Evolutionary conservation across 1,140 invertebrate species (phyloP).

Genomic region (Battus philenor): DNA sequence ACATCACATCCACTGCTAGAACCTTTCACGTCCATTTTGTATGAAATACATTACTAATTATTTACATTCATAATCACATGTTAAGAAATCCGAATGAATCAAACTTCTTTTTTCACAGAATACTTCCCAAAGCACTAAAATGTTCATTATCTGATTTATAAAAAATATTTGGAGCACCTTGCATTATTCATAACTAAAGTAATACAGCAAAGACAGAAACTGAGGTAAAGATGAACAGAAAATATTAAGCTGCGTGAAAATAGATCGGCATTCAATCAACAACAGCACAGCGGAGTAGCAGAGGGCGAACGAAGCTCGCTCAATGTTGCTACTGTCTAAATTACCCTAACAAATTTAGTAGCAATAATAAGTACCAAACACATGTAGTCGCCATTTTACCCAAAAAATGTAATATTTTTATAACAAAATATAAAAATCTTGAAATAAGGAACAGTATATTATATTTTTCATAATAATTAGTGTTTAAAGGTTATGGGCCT

Average conservation of each 20-base stretch:
- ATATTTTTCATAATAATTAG: too few species aligned
- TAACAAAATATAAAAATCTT: too few species aligned
- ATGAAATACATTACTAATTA: conserved; percentile 50
- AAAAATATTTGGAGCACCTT: conserved; percentile 21
- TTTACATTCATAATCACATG: conserved; percentile 65
- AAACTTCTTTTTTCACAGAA: conserved; percentile 13
- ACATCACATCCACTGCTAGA: conserved; percentile 51
- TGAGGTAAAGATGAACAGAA: neutral
- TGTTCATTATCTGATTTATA: conserved; percentile 18
- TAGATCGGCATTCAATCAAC: conserved; percentile 13
- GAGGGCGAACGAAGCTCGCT: too few species aligned
- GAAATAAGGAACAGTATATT: too few species aligned
- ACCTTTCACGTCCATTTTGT: conserved; percentile 61
- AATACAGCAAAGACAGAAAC: neutral
- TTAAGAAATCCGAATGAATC: conserved; percentile 25
- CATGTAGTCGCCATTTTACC: too few species aligned
- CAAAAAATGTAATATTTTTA: too few species aligned
- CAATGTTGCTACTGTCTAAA: too few species aligned
- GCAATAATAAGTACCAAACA: too few species aligned
- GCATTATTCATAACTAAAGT: conserved; percentile 33
- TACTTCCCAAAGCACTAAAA: conserved; percentile 2
- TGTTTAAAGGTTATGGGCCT: too few species aligned
- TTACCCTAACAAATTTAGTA: too few species aligned
- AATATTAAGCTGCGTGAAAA: conserved; percentile 9
- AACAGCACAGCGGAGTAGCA: conserved; percentile 4